These are phyloP conservation scores for Lipophrys pholis DNA, from an alignment of 2,113 vertebrate genomes.

Conservation along the genomic window DNA sequence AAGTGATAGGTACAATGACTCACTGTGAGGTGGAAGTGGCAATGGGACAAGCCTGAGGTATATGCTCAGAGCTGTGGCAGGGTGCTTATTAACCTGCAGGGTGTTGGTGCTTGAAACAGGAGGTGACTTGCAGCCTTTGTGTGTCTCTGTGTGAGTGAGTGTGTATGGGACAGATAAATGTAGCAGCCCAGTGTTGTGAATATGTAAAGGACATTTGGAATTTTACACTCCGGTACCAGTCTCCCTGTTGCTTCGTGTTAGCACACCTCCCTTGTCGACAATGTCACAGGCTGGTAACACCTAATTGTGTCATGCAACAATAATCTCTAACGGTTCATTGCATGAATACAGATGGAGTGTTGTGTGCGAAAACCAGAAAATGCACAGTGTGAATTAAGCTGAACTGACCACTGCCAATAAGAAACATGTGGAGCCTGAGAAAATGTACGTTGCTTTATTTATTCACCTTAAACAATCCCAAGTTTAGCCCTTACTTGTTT, in stretches of 20 bases:
- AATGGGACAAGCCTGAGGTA: constrained; percentile 58
- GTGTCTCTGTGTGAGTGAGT: constrained; percentile 28
- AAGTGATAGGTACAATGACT: constrained; percentile 76
- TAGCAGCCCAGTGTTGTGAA: constrained; percentile 41
- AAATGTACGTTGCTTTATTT: neutral
- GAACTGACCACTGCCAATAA: neutral
- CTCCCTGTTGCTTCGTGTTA: constrained; percentile 16
- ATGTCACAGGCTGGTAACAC: constrained; percentile 63
- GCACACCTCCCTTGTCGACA: constrained; percentile 18
- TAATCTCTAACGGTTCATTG: constrained; percentile 57
- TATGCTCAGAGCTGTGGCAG: constrained; percentile 40
- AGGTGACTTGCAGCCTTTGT: constrained; percentile 38
- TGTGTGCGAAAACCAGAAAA: constrained; percentile 40
- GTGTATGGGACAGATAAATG: constrained; percentile 54
- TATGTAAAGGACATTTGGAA: constrained; percentile 7
- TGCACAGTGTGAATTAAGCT: constrained; percentile 15
- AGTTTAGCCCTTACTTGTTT: neutral
- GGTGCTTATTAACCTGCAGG: constrained; percentile 60
- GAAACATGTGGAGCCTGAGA: constrained; percentile 12
- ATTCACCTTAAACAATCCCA: neutral
- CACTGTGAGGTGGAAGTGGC: constrained; percentile 74
- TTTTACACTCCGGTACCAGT: constrained; percentile 40
- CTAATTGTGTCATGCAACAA: constrained; percentile 60
- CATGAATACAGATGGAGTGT: constrained; percentile 50
- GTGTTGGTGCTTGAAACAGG: constrained; percentile 57